Percentiles rank a stretch among this genome's conserved stretches.
These are phyloP conservation scores for Poecilia latipinna DNA, from an alignment of 2,113 vertebrate species.

Conservation along the genomic window DNA sequence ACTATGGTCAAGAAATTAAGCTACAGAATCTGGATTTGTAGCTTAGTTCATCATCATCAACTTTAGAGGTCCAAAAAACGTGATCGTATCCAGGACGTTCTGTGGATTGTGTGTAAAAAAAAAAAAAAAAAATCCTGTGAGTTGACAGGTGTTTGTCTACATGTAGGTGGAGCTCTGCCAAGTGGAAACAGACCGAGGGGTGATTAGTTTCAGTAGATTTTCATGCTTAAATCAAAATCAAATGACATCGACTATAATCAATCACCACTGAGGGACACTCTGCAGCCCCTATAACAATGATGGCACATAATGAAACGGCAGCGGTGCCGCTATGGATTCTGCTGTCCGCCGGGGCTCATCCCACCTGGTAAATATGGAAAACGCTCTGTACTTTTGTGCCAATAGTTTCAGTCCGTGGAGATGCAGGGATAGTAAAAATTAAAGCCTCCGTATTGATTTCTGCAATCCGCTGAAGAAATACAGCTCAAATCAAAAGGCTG, in stretches of 20 bases:
- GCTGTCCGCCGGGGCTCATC: slow-evolving; percentile 34
- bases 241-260: slow-evolving; percentile 72
- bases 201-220: slow-evolving; percentile 77
- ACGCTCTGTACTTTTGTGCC: slow-evolving; percentile 14
- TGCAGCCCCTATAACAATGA: slow-evolving; percentile 45
- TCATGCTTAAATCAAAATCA: slow-evolving; percentile 72
- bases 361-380: slow-evolving; percentile 49
- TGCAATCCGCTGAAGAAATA: neutral
- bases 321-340: slow-evolving; percentile 64
- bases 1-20: neutral
- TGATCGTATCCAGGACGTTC: slow-evolving; percentile 4
- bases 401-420: slow-evolving; percentile 16
- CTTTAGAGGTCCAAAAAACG: neutral
- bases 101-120: slow-evolving; percentile 23
- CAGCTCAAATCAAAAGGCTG: neutral
- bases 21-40: no score
- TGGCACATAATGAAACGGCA: slow-evolving; percentile 48
- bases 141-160: slow-evolving; percentile 1
- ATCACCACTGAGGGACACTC: slow-evolving; percentile 60
- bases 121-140: slow-evolving; percentile 14
- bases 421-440: slow-evolving; percentile 18
- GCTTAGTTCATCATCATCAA: neutral
- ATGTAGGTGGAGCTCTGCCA: slow-evolving; percentile 41
- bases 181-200: slow-evolving; percentile 64
- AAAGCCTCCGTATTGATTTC: slow-evolving; percentile 26